A percentile compares a stretch with the other conserved stretches of the same genome.
These are phyloP conservation scores for Eupeodes corollae DNA, from an alignment of 1,140 invertebrate genomes.

Conservation along the genomic window DNA sequence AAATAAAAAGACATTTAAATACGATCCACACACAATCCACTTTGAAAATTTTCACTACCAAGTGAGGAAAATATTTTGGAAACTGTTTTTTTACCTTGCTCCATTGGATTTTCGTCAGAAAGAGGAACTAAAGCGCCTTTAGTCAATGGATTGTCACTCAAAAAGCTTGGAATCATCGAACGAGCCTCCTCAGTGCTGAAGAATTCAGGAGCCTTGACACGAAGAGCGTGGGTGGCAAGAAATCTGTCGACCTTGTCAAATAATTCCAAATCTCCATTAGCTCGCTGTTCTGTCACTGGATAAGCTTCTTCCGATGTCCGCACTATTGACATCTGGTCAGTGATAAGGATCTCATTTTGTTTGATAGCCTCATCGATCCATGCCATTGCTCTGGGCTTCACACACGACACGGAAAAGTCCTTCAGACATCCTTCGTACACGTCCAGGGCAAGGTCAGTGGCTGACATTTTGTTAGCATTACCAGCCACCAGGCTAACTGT, in stretches of 20 bases:
- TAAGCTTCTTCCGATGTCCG: conserved; percentile 41
- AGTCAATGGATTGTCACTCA: conserved; percentile 50
- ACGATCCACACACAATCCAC: background rate
- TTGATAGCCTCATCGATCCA: conserved; percentile 56
- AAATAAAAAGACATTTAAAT: conserved; percentile 10
- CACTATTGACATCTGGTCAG: conserved; percentile 57
- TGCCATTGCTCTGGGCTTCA: conserved; percentile 60
- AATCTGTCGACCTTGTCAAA: conserved; percentile 54
- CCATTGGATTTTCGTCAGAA: conserved; percentile 41
- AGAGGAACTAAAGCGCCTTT: conserved; percentile 56
- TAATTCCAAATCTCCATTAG: conserved; percentile 30
- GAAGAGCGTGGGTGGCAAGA: conserved; percentile 49
- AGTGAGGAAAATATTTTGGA: conserved; percentile 9
- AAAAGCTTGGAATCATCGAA: conserved; percentile 51
- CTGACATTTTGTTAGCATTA: conserved; percentile 32
- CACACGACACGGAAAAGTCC: conserved; percentile 53
- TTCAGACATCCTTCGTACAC: conserved; percentile 52
- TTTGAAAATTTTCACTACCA: conserved; percentile 2
- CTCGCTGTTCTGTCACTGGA: conserved; percentile 1
- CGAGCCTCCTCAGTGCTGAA: conserved; percentile 44
- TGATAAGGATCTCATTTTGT: conserved; percentile 57
- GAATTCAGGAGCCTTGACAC: conserved; percentile 50
- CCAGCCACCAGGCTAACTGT: conserved; percentile 3
- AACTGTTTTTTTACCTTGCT: conserved; percentile 46
- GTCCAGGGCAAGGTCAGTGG: conserved; percentile 46